These are phyloP conservation scores for Didymodactylos carnosus DNA, from an alignment of 2,888 invertebrate genomes.

Conservation along the genomic window DNA sequence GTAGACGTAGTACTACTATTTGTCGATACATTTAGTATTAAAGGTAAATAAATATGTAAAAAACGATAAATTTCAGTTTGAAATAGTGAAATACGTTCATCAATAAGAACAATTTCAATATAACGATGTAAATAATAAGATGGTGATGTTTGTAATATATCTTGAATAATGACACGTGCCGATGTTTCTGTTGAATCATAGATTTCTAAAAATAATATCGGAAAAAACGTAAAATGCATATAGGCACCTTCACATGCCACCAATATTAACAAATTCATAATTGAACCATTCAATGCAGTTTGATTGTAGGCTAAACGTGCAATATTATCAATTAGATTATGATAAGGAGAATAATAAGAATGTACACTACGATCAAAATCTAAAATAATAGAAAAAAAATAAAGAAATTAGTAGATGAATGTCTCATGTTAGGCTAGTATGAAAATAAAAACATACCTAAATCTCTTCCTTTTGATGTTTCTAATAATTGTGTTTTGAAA, in stretches of 20 bases:
- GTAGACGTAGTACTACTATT: neutral
- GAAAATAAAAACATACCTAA: neutral
- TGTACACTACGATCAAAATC: slow-evolving; percentile 51
- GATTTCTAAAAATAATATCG: neutral
- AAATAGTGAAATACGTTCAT: neutral
- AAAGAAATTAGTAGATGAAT: no score
- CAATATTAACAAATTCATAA: neutral
- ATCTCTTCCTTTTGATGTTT: slow-evolving; percentile 43
- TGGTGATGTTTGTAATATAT: neutral
- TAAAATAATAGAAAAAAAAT: neutral
- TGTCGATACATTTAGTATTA: neutral
- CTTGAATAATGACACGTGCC: neutral
- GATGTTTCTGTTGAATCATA: neutral
- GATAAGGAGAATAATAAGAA: slow-evolving; percentile 65
- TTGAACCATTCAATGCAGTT: neutral
- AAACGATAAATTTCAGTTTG: neutral
- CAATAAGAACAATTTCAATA: neutral
- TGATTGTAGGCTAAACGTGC: slow-evolving; percentile 71
- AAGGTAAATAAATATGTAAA: neutral
- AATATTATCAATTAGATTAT: slow-evolving; percentile 63
- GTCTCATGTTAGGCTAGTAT: no score
- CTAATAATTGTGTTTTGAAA: slow-evolving; percentile 54
- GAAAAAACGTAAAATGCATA: neutral
- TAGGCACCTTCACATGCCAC: neutral
- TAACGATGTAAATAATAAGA: neutral